Base-by-base conservation (phyloP, 2,888 invertebrate species). In the Rhingia rostrata region DNA sequence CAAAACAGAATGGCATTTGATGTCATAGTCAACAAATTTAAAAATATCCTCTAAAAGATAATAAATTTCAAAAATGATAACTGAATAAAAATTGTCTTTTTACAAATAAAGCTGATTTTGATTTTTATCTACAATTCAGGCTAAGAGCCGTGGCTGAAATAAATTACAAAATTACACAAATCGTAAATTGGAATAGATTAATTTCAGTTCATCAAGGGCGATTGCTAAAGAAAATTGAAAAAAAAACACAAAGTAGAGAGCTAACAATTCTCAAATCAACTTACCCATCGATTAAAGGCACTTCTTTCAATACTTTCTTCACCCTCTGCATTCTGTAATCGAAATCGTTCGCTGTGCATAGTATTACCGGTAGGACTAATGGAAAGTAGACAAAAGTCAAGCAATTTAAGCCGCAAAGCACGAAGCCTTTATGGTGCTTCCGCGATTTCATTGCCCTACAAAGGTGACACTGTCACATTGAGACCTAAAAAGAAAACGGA, bases 211-310 rank as follows among this genome's bases (percentile, higher is more conserved):
- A 53, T 35, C 33, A 5, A 33, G 6, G 5, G 32, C 32, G 1
- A 22, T 22, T 22, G 22, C 22, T 22, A 22, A 22, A 22, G 22
- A 22, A 22, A 22, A 22, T 22, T 22, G 2, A 22, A 22, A 22
- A 22, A 22, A 22, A 22, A 22, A 22, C 22, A 22, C 22, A 22
- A 22, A 14, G 33, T 10, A 22, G 4, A 35, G 14, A 53, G 14
- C 7, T 32, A 33, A 14, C 49, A 64, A 43, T 66, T 51, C 4
- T 33, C 3, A 37, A 67, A 14, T 39, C 12, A 73, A 89, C 91
- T 91, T 88, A 92, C 92, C 94, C 94, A 89, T 94, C 94, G 89
- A 94, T 93, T 88, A 94, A 92, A 72, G 94, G 94, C 88, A 94
- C 93, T 89, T 94, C 93, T 86, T 92, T 92, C 86, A 94, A 91